These are phyloP conservation scores for Chouioia cunea DNA, from an alignment of 2,888 invertebrate genomes.

Conservation along the genomic window DNA sequence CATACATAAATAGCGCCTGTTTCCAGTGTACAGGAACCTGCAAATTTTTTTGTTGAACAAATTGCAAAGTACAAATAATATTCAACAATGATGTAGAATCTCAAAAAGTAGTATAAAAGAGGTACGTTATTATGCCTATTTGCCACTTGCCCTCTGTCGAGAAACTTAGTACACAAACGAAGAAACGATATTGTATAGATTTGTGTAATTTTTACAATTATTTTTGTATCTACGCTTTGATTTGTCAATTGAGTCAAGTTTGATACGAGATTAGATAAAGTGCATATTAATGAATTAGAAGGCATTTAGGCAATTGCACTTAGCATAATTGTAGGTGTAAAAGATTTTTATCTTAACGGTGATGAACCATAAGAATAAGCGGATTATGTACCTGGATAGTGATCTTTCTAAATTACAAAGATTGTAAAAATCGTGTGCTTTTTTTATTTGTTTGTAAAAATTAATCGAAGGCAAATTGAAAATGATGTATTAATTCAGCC, in stretches of 20 bases:
- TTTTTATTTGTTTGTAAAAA: slow-evolving; percentile 4
- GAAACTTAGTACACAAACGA: slow-evolving; percentile 14
- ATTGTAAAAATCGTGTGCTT: slow-evolving; percentile 1
- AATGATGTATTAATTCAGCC: slow-evolving; percentile 35
- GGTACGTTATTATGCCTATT: slow-evolving; percentile 24
- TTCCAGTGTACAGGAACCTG: slow-evolving; percentile 11
- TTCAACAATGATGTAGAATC: slow-evolving; percentile 29
- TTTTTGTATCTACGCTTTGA: slow-evolving; percentile 37
- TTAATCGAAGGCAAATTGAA: slow-evolving; percentile 15
- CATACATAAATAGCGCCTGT: no score
- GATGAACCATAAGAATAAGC: slow-evolving; percentile 34
- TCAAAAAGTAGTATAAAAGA: slow-evolving; percentile 28
- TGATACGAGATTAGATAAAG: slow-evolving; percentile 38
- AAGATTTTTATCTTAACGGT: slow-evolving; percentile 39
- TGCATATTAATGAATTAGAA: slow-evolving; percentile 11
- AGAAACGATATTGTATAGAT: slow-evolving; percentile 37
- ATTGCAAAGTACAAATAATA: slow-evolving; percentile 46
- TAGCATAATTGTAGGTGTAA: slow-evolving; percentile 39
- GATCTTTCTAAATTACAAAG: slow-evolving; percentile 38
- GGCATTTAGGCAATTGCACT: slow-evolving; percentile 27
- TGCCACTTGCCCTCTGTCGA: slow-evolving; percentile 25
- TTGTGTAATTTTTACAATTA: slow-evolving; percentile 35
- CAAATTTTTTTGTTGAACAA: slow-evolving; percentile 33
- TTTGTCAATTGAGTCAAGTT: slow-evolving; percentile 36
- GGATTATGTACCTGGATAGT: slow-evolving; percentile 42